Conservation (phyloP, 2,888 invertebrate genomes). For the Hemaris fuciformis region DNA sequence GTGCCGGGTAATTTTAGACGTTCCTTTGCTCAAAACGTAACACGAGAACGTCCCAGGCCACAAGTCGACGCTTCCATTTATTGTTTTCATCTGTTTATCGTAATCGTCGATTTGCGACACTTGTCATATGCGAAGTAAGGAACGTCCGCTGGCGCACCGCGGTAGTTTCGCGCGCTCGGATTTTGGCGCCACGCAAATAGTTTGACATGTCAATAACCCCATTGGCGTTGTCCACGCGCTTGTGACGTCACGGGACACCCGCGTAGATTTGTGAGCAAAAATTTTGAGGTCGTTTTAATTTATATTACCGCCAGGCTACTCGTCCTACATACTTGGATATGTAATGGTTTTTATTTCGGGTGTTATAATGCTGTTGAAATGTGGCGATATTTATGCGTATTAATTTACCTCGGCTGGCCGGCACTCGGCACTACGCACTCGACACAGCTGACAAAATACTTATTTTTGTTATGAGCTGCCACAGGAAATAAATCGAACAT, state of each 20-base stretch:
- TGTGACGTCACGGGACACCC: slow-evolving; percentile 70
- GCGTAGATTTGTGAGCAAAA: slow-evolving; percentile 56
- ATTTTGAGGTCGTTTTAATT: slow-evolving; percentile 74
- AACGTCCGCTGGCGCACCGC: slow-evolving; percentile 40
- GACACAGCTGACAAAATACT: slow-evolving; percentile 4
- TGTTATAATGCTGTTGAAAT: slow-evolving; percentile 34
- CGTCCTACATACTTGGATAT: slow-evolving; percentile 56
- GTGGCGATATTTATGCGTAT: slow-evolving; percentile 22
- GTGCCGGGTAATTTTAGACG: slow-evolving; percentile 81
- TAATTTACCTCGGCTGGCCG: slow-evolving; percentile 21
- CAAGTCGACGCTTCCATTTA: slow-evolving; percentile 77
- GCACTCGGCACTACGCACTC: not conserved
- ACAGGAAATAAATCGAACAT: slow-evolving; percentile 1
- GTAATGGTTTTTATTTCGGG: slow-evolving; percentile 51
- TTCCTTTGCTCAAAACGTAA: slow-evolving; percentile 81
- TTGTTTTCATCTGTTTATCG: slow-evolving; percentile 77
- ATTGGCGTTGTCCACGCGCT: slow-evolving; percentile 69
- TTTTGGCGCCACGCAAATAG: slow-evolving; percentile 79
- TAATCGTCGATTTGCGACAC: slow-evolving; percentile 48
- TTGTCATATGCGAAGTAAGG: slow-evolving; percentile 30
- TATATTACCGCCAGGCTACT: slow-evolving; percentile 60
- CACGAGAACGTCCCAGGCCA: slow-evolving; percentile 78
- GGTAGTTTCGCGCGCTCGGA: slow-evolving; percentile 62
- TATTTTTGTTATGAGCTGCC: not conserved
- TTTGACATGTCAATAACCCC: slow-evolving; percentile 79